phyloP scores from a whole-genome alignment of 2,113 vertebrate genomes.

The Pangasianodon gigas region DNA sequence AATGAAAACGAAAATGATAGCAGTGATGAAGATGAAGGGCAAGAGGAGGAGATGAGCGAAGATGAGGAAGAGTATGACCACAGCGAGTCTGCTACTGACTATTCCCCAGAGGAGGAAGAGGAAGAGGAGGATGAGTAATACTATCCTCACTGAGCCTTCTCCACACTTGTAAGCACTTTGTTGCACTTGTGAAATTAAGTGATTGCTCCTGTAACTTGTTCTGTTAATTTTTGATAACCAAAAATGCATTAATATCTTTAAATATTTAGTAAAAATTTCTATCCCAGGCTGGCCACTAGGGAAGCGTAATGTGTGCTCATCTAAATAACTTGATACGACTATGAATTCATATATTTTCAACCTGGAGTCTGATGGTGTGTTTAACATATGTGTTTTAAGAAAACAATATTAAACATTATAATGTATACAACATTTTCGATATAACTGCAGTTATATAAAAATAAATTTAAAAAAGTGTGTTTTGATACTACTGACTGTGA shows the following conservation, averaged over 20 bases:
- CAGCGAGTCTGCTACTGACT: conserved; percentile 52
- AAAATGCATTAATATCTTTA: not conserved
- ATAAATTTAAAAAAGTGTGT: not conserved
- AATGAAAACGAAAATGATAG: conserved; percentile 55
- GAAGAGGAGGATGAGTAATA: conserved; percentile 27
- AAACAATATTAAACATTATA: not conserved
- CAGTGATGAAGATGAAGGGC: conserved; percentile 57
- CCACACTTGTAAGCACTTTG: conserved; percentile 6
- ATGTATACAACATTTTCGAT: not conserved
- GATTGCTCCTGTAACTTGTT: not conserved
- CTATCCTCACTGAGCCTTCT: not conserved
- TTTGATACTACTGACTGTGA: not conserved
- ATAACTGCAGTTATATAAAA: not conserved
- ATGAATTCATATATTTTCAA: not conserved
- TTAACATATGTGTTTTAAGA: not conserved
- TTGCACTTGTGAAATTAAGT: not conserved
- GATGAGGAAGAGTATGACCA: conserved; percentile 44
- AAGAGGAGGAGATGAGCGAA: conserved; percentile 60
- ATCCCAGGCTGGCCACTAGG: not conserved
- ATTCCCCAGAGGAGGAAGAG: conserved; percentile 56
- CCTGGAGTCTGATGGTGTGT: not conserved
- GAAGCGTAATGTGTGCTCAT: not conserved
- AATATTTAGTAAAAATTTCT: not conserved
- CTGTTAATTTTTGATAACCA: not conserved
- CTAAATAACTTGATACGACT: not conserved